Percentiles rank a stretch among this genome's conserved stretches.
These are phyloP conservation scores for Pseudopodoces humilis DNA, from an alignment of 2,113 vertebrate genomes.

Conservation along the genomic window DNA sequence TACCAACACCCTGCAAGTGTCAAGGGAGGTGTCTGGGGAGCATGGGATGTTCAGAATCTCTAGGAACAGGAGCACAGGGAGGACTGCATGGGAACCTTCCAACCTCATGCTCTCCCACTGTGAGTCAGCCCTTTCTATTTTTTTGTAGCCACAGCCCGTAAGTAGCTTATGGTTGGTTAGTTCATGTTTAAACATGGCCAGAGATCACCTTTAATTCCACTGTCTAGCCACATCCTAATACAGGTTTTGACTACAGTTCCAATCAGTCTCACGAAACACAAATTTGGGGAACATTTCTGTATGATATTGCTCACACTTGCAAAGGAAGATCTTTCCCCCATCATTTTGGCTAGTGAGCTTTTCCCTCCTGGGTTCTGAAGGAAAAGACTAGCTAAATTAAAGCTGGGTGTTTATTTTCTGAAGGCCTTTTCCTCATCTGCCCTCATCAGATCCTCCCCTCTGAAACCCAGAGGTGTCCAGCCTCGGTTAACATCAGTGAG, in stretches of 20 bases:
- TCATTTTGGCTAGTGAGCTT: neutral
- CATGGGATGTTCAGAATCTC: neutral
- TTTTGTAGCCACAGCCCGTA: slow-evolving; percentile 8
- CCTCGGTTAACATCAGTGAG: neutral
- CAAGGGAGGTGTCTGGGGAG: neutral
- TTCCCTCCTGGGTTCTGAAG: neutral
- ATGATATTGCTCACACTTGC: neutral
- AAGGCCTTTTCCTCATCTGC: neutral
- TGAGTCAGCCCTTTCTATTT: slow-evolving; percentile 5
- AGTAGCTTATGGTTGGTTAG: neutral
- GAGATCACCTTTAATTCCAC: neutral
- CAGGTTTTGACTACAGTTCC: neutral
- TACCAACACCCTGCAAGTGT: neutral
- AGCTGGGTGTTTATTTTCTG: neutral
- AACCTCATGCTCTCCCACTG: neutral
- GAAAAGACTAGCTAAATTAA: neutral
- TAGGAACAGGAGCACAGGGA: neutral
- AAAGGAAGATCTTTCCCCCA: neutral
- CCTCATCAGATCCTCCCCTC: neutral
- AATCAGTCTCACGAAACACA: neutral
- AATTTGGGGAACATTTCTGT: neutral
- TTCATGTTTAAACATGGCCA: neutral
- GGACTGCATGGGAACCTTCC: neutral
- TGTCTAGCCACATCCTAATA: slow-evolving; percentile 1
- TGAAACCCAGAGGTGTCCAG: neutral